Percentiles rank a stretch among this genome's conserved stretches.
phyloP scores from a whole-genome alignment of 1,140 invertebrate genomes.

The Hesperophylax magnus region DNA sequence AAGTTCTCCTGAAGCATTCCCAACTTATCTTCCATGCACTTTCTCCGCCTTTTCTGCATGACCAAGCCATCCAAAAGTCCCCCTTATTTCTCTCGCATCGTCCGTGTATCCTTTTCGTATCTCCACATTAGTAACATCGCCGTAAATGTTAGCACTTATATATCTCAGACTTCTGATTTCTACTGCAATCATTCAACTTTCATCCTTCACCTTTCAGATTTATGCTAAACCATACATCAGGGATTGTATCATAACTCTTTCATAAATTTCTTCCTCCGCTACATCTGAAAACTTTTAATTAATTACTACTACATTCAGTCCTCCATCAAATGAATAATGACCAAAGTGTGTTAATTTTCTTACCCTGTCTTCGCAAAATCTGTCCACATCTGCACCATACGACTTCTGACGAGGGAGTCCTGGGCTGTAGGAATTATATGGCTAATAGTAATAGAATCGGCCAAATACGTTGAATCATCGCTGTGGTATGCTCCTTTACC shows the following conservation, averaged over 20 bases:
- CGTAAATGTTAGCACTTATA: too few relatives aligned
- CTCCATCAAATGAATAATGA: neutral
- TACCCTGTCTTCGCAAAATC: constrained; percentile 70
- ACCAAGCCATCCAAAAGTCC: too few relatives aligned
- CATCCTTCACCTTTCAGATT: neutral
- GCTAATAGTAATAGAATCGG: constrained; percentile 59
- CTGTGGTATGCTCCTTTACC: constrained; percentile 64
- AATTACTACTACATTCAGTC: neutral
- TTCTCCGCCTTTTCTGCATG: too few relatives aligned
- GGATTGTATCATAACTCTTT: neutral
- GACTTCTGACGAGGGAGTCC: constrained; percentile 61
- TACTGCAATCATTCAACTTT: too few relatives aligned
- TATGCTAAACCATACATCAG: neutral
- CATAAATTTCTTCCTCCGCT: neutral
- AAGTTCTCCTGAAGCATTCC: too few relatives aligned
- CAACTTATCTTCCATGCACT: too few relatives aligned
- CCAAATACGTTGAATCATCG: constrained; percentile 64
- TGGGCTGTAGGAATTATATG: constrained; percentile 58
- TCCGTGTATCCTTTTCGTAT: too few relatives aligned
- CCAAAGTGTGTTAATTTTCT: constrained; percentile 43
- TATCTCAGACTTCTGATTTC: too few relatives aligned
- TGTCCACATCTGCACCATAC: constrained; percentile 69
- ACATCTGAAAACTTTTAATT: neutral
- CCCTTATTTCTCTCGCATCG: too few relatives aligned
- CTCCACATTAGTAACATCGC: too few relatives aligned